phyloP scores from a whole-genome alignment of 1,140 invertebrate genomes.

The Hypsibius dujardini region DNA sequence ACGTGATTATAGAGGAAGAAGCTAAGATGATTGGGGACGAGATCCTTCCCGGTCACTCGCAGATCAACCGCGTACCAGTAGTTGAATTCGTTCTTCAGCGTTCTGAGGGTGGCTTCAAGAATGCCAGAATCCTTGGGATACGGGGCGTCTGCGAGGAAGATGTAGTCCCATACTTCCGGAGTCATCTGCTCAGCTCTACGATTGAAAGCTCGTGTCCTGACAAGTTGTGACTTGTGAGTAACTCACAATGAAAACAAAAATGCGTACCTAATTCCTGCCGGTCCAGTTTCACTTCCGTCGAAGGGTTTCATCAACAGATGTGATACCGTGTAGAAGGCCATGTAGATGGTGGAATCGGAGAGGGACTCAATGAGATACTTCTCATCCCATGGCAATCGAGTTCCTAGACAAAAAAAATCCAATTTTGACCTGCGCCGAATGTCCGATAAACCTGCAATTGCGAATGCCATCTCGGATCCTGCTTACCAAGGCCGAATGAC shows the following conservation, averaged over 20 bases:
- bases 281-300: conserved; percentile 50
- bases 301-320: conserved; percentile 62
- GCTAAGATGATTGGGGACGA: conserved; percentile 94
- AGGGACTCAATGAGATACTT: conserved; percentile 94
- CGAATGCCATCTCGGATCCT: no score
- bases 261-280: conserved; percentile 47
- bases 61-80: conserved; percentile 95
- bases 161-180: conserved; percentile 88
- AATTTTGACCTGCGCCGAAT: no score
- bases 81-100: conserved; percentile 70
- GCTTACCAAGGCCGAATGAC: conserved; percentile 69
- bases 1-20: conserved; percentile 90
- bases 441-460: no score
- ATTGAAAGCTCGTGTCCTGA: no score
- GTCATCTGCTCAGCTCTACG: conserved; percentile 64
- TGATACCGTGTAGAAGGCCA: conserved; percentile 88
- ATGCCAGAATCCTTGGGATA: conserved; percentile 53
- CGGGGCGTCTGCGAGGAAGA: conserved; percentile 64
- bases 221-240: no score
- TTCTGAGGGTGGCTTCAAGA: conserved; percentile 49
- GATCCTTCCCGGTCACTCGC: conserved; percentile 88
- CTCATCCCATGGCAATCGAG: conserved; percentile 88
- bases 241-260: conserved; percentile 19
- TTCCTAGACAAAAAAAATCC: conserved; percentile 43
- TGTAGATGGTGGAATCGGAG: conserved; percentile 98